Conservation (phyloP, 1,140 invertebrate genomes). For the Eriosoma lanigerum region DNA sequence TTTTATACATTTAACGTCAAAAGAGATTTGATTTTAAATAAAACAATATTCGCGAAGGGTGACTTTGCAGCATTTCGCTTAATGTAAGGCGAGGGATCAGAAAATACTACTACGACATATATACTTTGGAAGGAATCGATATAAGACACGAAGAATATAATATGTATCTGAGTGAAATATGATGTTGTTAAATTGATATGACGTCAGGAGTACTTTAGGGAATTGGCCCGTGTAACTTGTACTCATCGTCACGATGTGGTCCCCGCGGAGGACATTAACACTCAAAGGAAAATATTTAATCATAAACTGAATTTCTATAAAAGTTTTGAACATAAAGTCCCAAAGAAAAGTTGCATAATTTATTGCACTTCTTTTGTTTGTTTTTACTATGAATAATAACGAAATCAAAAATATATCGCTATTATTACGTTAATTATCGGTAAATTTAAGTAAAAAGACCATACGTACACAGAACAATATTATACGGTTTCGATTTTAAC, state of each 20-base stretch:
- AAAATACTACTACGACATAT: background rate
- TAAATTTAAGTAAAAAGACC: too few relatives aligned
- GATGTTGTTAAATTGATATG: conserved; percentile 3
- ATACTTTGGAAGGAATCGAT: background rate
- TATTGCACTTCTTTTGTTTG: too few relatives aligned
- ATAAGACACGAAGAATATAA: background rate
- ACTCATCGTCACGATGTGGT: background rate
- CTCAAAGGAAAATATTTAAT: background rate
- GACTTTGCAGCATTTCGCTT: too few relatives aligned
- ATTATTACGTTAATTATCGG: too few relatives aligned
- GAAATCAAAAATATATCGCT: too few relatives aligned
- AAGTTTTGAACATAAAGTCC: background rate
- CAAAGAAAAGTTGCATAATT: background rate
- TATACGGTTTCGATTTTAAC: too few relatives aligned
- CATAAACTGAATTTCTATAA: background rate
- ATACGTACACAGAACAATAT: too few relatives aligned
- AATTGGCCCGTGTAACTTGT: background rate
- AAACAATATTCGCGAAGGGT: background rate
- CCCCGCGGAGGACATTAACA: background rate
- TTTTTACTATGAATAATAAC: too few relatives aligned
- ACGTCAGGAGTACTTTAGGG: background rate
- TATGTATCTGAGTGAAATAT: background rate
- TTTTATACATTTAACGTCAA: background rate
- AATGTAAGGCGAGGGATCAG: background rate
- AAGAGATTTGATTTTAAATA: background rate